Conservation (phyloP, 2,797 vertebrate species). For the Periparus ater region DNA sequence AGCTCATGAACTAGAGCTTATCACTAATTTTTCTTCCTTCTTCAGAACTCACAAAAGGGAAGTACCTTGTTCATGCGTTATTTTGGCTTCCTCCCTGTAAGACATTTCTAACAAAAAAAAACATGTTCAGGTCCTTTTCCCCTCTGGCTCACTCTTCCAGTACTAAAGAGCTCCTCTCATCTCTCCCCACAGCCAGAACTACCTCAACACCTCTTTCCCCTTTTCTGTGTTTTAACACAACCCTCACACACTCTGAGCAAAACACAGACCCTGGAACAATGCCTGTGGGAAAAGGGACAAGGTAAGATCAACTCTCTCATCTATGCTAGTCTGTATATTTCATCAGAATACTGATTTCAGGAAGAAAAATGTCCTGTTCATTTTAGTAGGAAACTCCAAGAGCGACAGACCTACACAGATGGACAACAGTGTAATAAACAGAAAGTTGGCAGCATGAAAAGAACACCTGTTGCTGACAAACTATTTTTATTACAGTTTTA, state of each 20-base stretch:
- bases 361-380: not conserved
- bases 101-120: not conserved
- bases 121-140: not conserved
- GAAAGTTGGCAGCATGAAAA: not conserved
- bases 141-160: not conserved
- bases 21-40: not conserved
- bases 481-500: not conserved
- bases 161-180: rapidly evolving
- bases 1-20: not conserved
- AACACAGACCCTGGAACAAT: not conserved
- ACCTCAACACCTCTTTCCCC: not conserved
- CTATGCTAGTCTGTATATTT: not conserved
- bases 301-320: not conserved
- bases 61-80: not conserved
- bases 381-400: not conserved
- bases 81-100: not conserved
- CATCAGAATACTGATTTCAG: not conserved
- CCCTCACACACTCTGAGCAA: not conserved
- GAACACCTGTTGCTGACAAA: not conserved
- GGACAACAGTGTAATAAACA: not conserved
- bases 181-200: rapidly evolving
- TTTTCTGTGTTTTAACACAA: rapidly evolving
- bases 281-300: not conserved
- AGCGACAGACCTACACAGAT: not conserved
- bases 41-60: not conserved